Conservation (phyloP, 2,797 vertebrate species). For the Salmo trutta region DNA sequence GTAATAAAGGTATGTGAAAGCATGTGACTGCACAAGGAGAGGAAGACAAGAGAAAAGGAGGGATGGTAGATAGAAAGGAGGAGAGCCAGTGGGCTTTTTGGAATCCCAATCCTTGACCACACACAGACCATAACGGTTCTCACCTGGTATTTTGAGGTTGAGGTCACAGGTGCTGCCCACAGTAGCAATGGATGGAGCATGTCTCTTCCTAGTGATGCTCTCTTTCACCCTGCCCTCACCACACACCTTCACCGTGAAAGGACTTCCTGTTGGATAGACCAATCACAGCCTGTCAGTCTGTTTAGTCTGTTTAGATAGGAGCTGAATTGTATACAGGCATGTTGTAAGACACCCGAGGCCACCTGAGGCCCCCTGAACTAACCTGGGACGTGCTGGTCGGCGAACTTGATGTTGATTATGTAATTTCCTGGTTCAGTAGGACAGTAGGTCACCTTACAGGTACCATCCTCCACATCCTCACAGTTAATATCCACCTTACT, state of each 20-base stretch:
- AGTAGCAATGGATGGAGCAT: conserved; percentile 91
- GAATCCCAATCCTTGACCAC: background rate
- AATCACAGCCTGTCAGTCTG: background rate
- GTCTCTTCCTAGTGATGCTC: conserved; percentile 92
- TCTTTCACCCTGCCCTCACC: conserved; percentile 96
- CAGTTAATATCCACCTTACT: conserved; percentile 99
- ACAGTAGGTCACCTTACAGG: conserved; percentile 95
- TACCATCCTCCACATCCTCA: conserved; percentile 93
- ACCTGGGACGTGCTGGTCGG: conserved; percentile 96
- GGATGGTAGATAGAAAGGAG: background rate
- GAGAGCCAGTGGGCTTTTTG: background rate
- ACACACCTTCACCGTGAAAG: conserved; percentile 94
- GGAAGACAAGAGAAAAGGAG: conserved; percentile 11
- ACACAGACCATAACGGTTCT: conserved; percentile 10
- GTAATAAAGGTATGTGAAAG: background rate
- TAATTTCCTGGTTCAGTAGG: conserved; percentile 96
- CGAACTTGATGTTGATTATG: conserved; percentile 95
- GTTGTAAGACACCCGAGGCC: background rate
- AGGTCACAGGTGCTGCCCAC: conserved; percentile 96
- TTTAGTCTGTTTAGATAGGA: background rate
- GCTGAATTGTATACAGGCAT: background rate
- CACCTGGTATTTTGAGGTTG: conserved; percentile 98
- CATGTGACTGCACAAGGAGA: conserved; percentile 4
- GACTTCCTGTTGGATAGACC: conserved; percentile 80
- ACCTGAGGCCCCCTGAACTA: conserved; percentile 10